Conservation (phyloP, 1,140 invertebrate genomes). For the Drosophila subpulchrella region DNA sequence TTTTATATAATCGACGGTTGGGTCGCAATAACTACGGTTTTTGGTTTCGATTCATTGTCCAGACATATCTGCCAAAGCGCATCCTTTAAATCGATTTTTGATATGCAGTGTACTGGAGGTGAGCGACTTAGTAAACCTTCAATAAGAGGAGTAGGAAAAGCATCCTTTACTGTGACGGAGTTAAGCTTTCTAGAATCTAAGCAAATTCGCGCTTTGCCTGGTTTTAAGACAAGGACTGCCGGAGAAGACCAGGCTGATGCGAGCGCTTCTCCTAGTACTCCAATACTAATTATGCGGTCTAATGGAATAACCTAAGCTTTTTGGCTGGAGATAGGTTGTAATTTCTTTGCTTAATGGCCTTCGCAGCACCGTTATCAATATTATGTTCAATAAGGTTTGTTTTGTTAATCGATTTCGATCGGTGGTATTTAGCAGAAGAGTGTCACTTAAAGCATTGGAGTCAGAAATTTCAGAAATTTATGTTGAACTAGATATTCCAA, state of each 20-base stretch:
- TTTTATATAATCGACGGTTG: not conserved
- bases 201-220: not conserved
- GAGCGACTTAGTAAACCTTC: not conserved
- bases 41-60: not conserved
- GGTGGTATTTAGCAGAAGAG: too few species aligned
- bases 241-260: not conserved
- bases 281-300: not conserved
- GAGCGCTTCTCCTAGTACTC: not conserved
- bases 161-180: not conserved
- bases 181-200: not conserved
- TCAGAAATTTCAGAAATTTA: too few species aligned
- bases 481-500: too few species aligned
- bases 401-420: too few species aligned
- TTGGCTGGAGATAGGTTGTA: not conserved
- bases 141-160: not conserved
- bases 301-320: not conserved
- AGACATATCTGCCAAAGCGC: conserved; percentile 1
- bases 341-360: not conserved
- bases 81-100: conserved; percentile 1
- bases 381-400: too few species aligned
- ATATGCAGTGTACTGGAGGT: conserved; percentile 1
- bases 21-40: not conserved
- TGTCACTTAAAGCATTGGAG: too few species aligned
- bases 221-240: not conserved
- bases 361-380: not conserved